phyloP scores from a whole-genome alignment of 2,113 vertebrate species.

The Pithys albifrons region DNA sequence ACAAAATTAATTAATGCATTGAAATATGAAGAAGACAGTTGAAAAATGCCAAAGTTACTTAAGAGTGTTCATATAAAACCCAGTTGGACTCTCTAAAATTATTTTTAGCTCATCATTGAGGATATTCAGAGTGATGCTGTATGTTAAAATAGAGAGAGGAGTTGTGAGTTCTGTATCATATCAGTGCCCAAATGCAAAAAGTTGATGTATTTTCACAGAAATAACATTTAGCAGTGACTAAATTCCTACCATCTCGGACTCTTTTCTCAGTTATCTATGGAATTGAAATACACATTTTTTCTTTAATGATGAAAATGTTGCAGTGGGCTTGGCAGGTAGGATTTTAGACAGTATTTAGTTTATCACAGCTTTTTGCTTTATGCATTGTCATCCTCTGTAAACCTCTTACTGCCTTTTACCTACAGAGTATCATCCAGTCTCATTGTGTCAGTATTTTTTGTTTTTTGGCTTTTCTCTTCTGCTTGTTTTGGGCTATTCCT shows the following conservation, averaged over 20 bases:
- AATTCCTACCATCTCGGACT: background rate
- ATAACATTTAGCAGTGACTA: background rate
- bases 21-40: background rate
- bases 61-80: background rate
- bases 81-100: background rate
- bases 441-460: background rate
- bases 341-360: background rate
- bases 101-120: background rate
- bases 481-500: background rate
- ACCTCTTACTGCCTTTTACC: background rate
- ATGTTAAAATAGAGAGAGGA: background rate
- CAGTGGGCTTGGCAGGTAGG: background rate
- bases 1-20: background rate
- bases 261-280: background rate
- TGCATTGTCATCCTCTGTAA: background rate
- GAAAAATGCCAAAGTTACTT: background rate
- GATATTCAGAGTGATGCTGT: background rate
- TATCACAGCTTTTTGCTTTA: background rate
- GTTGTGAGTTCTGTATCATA: accelerated
- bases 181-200: background rate
- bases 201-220: background rate
- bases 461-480: background rate
- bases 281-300: background rate
- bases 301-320: background rate
- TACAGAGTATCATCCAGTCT: background rate